These are phyloP conservation scores for Leptinotarsa haldemani DNA, from an alignment of 2,888 invertebrate genomes.

Conservation along the genomic window DNA sequence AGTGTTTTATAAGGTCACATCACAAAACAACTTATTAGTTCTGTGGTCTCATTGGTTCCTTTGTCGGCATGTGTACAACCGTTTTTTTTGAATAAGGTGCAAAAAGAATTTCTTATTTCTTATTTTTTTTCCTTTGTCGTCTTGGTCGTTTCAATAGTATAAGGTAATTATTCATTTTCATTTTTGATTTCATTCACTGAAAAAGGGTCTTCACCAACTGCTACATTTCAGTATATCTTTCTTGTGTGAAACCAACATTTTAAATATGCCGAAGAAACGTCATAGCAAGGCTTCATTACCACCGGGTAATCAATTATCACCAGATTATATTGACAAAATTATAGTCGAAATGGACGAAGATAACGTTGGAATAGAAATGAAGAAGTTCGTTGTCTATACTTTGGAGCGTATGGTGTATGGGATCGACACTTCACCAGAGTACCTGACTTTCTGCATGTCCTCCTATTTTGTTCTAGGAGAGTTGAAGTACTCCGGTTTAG, in stretches of 20 bases:
- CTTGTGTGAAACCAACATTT: conserved; percentile 1
- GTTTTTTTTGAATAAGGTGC: too few relatives aligned
- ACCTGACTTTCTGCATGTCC: conserved; percentile 24
- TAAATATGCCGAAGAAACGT: conserved; percentile 25
- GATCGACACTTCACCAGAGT: conserved; percentile 15
- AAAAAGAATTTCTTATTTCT: too few relatives aligned
- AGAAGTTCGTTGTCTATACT: conserved; percentile 25
- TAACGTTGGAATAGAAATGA: conserved; percentile 2
- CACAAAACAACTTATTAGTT: too few relatives aligned
- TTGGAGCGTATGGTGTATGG: conserved; percentile 28
- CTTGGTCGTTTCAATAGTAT: too few relatives aligned
- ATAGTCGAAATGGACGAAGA: conserved; percentile 5
- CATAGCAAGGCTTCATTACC: not conserved
- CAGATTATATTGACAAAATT: conserved; percentile 20
- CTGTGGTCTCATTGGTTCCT: too few relatives aligned
- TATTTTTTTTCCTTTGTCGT: too few relatives aligned
- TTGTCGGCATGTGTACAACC: too few relatives aligned
- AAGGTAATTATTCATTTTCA: too few relatives aligned
- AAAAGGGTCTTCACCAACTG: too few relatives aligned
- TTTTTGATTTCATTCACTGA: too few relatives aligned
- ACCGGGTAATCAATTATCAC: not conserved
- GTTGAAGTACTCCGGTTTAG: not conserved
- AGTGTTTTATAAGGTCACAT: too few relatives aligned
- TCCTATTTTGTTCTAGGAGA: conserved; percentile 25
- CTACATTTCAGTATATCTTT: too few relatives aligned